Evolutionary conservation across 2,797 vertebrate genomes (phyloP).

Genomic region (Micropoecilia bifurca): DNA sequence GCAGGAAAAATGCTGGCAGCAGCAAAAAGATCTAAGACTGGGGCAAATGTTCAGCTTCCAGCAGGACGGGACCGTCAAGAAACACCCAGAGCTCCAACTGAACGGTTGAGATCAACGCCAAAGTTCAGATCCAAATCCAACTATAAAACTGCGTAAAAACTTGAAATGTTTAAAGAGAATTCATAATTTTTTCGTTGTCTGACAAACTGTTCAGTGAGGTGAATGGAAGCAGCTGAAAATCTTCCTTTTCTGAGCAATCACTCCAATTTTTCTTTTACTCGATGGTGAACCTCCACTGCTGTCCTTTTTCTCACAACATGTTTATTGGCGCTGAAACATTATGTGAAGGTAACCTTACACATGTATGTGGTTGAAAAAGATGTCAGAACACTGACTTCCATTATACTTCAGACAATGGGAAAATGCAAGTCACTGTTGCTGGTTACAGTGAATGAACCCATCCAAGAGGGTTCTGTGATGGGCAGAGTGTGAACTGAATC

Average conservation of each 20-base stretch:
- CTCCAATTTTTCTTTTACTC: neutral
- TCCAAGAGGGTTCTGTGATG: neutral
- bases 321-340: neutral
- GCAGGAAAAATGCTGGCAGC: neutral
- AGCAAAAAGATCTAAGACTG: neutral
- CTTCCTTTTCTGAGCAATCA: neutral
- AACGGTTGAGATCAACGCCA: neutral
- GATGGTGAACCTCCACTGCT: neutral
- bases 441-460: neutral
- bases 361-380: neutral
- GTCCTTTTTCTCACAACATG: neutral
- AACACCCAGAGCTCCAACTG: neutral
- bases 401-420: neutral
- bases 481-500: neutral
- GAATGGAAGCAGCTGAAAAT: neutral
- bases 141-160: neutral
- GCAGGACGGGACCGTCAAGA: neutral
- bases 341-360: neutral
- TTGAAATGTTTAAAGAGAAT: neutral
- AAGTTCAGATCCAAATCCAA: neutral
- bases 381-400: neutral
- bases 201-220: neutral
- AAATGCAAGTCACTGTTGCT: neutral
- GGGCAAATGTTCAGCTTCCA: neutral
- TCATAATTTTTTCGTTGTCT: neutral